Evolutionary conservation across 2,888 invertebrate genomes (phyloP).

Genomic region (Xestia c-nigrum): DNA sequence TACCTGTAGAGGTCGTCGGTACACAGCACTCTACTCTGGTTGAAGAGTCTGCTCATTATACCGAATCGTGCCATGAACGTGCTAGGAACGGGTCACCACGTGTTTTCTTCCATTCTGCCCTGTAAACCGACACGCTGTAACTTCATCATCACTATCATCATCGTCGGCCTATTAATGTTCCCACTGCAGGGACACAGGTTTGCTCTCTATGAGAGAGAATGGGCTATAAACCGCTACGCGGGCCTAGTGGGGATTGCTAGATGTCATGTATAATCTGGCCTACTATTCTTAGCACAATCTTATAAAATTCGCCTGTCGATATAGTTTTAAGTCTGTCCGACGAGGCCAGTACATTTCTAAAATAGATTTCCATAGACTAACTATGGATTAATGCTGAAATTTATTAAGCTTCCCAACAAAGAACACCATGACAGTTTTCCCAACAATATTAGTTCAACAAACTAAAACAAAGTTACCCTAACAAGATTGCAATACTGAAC

Average conservation of each 20-base stretch:
- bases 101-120: no score
- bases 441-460: slow-evolving; percentile 26
- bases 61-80: neutral
- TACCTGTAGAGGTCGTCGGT: slow-evolving; percentile 73
- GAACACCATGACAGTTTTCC: slow-evolving; percentile 1
- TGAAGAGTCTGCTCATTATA: neutral
- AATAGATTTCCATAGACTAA: neutral
- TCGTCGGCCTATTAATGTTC: no score
- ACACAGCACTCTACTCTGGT: slow-evolving; percentile 59
- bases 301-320: no score
- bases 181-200: no score
- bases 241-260: no score
- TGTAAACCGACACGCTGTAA: no score
- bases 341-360: neutral
- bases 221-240: no score
- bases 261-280: no score
- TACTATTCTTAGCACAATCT: no score
- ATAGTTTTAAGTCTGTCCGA: no score
- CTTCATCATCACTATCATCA: no score
- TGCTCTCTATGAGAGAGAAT: no score
- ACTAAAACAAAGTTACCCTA: slow-evolving; percentile 19
- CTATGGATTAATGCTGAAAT: neutral
- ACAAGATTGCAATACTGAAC: slow-evolving; percentile 17
- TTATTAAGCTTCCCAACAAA: neutral
- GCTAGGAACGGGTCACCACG: neutral